A percentile compares a stretch with the other conserved stretches of the same genome.
Conservation (phyloP, 2,888 invertebrate species). For the Pseudococcus jackbeardsleyi region DNA sequence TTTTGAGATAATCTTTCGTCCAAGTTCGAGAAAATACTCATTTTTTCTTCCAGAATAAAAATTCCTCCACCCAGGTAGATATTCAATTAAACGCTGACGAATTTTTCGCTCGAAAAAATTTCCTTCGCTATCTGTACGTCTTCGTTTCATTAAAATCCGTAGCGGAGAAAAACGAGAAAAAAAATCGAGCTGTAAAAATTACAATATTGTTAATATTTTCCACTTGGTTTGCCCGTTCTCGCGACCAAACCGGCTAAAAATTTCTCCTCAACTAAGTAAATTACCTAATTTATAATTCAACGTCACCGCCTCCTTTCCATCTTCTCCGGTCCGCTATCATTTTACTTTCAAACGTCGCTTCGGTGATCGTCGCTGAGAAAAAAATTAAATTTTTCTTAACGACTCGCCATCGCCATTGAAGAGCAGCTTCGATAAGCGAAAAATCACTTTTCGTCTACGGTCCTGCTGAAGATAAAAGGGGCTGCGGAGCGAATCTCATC, state of each 20-base stretch:
- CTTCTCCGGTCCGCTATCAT: background rate
- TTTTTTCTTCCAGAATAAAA: background rate
- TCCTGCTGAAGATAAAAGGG: background rate
- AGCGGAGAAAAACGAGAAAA: background rate
- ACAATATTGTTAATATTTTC: constrained; percentile 25
- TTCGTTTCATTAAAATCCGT: background rate
- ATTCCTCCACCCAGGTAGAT: background rate
- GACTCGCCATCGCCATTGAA: background rate
- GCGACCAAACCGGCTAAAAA: background rate
- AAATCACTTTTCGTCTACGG: background rate
- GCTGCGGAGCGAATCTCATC: background rate
- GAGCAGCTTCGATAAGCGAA: background rate
- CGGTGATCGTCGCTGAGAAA: background rate
- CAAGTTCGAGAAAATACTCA: no score
- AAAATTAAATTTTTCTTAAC: constrained; percentile 2
- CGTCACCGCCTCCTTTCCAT: background rate
- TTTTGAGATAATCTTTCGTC: no score
- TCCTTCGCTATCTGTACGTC: background rate
- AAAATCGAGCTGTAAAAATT: background rate
- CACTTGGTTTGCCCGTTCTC: background rate
- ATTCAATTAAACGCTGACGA: background rate
- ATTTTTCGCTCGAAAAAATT: background rate
- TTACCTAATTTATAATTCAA: constrained; percentile 25
- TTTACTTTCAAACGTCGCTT: background rate
- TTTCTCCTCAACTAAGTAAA: constrained; percentile 11